These are phyloP conservation scores for Drosophila mayaguana DNA, from an alignment of 2,888 invertebrate genomes.

Conservation along the genomic window DNA sequence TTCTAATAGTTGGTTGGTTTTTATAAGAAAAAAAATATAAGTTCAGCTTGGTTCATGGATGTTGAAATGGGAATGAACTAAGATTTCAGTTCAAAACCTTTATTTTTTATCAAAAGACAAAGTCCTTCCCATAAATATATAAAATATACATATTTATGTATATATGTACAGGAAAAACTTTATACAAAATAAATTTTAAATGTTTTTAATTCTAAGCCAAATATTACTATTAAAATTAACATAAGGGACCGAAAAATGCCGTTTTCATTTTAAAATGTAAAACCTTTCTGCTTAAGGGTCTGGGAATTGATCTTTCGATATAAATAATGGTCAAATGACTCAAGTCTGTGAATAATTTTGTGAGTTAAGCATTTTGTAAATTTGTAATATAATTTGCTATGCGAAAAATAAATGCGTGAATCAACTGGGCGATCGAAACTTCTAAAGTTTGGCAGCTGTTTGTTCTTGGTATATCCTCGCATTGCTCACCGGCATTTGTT, in stretches of 20 bases:
- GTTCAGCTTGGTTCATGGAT: neutral
- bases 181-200: slow-evolving; percentile 4
- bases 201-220: slow-evolving; percentile 22
- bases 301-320: neutral
- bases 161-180: slow-evolving; percentile 20
- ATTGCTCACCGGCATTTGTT: neutral
- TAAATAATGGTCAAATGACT: neutral
- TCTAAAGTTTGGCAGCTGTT: slow-evolving; percentile 1
- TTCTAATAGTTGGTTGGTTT: neutral
- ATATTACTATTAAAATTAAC: slow-evolving; percentile 31
- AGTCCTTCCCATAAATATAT: slow-evolving; percentile 17
- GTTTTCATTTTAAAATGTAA: neutral
- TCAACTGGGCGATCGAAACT: neutral
- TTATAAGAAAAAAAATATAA: neutral
- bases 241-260: slow-evolving; percentile 19
- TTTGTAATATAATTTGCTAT: neutral
- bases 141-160: slow-evolving; percentile 17
- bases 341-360: neutral
- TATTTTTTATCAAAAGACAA: slow-evolving; percentile 15
- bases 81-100: neutral
- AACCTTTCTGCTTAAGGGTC: neutral
- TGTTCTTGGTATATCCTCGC: neutral
- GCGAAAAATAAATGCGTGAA: neutral
- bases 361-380: neutral
- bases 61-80: neutral